phyloP scores from a whole-genome alignment of 2,113 vertebrate species.

The Pandion haliaetus region DNA sequence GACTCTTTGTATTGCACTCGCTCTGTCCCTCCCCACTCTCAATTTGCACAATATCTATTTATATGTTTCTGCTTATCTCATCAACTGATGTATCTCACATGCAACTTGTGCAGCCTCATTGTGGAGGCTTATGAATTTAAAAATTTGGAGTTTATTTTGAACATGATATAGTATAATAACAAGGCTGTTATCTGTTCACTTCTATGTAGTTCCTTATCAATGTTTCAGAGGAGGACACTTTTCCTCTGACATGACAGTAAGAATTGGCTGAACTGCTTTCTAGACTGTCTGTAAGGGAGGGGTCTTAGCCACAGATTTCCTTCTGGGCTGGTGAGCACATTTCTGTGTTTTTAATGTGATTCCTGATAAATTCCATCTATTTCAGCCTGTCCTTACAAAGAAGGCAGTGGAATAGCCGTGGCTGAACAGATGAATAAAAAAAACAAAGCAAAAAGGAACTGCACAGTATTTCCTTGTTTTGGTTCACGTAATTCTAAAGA shows the following conservation, averaged over 20 bases:
- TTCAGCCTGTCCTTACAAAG: background rate
- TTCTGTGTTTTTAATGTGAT: background rate
- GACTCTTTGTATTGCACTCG: background rate
- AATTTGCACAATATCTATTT: background rate
- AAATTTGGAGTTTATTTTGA: conserved; percentile 5
- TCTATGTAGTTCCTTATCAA: background rate
- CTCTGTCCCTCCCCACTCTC: background rate
- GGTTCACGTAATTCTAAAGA: background rate
- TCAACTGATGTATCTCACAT: background rate
- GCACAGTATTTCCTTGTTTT: background rate
- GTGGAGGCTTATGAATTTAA: background rate
- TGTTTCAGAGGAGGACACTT: background rate
- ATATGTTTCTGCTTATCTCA: conserved; percentile 1
- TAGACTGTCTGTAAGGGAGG: background rate
- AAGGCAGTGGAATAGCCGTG: background rate
- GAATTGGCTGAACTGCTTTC: background rate
- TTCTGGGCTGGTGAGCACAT: background rate
- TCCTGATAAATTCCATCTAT: background rate
- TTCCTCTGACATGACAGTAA: background rate
- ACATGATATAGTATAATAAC: background rate
- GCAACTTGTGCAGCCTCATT: background rate
- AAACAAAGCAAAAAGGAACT: background rate
- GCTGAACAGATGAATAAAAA: background rate
- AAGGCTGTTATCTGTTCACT: background rate
- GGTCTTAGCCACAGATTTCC: background rate